phyloP scores from a whole-genome alignment of 2,797 vertebrate genomes.

The Rhinophrynus dorsalis region DNA sequence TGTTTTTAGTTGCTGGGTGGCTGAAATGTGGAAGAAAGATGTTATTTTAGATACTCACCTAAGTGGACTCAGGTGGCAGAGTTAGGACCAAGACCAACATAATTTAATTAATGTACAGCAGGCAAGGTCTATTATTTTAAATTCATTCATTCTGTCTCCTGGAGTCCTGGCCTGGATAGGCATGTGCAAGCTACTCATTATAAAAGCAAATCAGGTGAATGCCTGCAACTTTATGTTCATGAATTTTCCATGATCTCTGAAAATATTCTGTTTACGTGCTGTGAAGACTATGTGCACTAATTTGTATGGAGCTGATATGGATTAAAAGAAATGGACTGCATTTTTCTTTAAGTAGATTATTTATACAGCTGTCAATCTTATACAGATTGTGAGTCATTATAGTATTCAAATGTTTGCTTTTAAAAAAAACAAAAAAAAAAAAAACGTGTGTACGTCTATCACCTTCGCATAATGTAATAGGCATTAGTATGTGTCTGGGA shows the following conservation, averaged over 20 bases:
- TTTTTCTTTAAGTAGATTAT: slow-evolving; percentile 1
- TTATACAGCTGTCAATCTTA: not conserved
- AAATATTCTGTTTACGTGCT: slow-evolving; percentile 6
- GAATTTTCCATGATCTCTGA: slow-evolving; percentile 33
- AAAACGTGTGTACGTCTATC: too few relatives aligned
- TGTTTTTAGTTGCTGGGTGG: too few relatives aligned
- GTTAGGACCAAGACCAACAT: not conserved
- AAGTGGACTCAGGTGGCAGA: not conserved
- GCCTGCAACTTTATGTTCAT: slow-evolving; percentile 15
- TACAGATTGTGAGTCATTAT: too few relatives aligned
- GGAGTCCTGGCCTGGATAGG: slow-evolving; percentile 39
- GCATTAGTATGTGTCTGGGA: too few relatives aligned
- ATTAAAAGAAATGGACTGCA: not conserved
- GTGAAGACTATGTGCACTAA: not conserved
- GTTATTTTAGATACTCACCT: slow-evolving; percentile 2
- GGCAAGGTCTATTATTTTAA: not conserved
- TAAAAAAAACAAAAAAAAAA: too few relatives aligned
- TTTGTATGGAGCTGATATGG: not conserved
- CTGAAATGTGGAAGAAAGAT: too few relatives aligned
- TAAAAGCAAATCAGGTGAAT: slow-evolving; percentile 32
- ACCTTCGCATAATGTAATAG: too few relatives aligned
- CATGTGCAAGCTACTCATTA: slow-evolving; percentile 51
- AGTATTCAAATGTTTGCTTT: not conserved
- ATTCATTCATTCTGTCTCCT: slow-evolving; percentile 29
- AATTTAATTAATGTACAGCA: slow-evolving; percentile 1